Evolutionary conservation across 92 coral and sea anemone species (phyloP).

Genomic region (Palythoa heliodiscus): DNA sequence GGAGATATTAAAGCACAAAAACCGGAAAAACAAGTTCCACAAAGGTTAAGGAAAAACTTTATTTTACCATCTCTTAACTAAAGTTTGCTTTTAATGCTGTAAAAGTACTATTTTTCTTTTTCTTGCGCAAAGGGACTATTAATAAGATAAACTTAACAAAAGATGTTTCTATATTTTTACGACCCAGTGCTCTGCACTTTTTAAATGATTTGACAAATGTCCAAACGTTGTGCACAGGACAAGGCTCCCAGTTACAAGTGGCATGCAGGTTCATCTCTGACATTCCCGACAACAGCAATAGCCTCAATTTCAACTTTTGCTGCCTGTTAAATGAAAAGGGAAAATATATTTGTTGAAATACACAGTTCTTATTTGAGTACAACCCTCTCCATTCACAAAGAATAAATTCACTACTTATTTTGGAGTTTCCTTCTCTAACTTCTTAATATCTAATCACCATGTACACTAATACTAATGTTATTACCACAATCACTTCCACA

Average conservation of each 20-base stretch:
- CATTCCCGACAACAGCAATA: slow-evolving; percentile 88
- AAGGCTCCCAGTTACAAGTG: not conserved
- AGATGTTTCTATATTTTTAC: no score
- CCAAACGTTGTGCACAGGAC: not conserved
- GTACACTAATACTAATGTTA: no score
- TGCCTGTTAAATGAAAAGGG: slow-evolving; percentile 46
- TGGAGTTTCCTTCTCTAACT: not conserved
- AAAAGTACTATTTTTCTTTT: no score
- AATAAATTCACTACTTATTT: not conserved
- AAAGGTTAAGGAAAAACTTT: no score
- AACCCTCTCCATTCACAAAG: not conserved
- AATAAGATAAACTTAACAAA: no score
- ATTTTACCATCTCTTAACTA: no score
- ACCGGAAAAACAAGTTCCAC: no score
- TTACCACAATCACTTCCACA: no score
- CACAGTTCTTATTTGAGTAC: not conserved
- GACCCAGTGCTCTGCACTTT: not conserved
- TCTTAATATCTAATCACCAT: no score
- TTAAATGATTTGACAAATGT: not conserved
- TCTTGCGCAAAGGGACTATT: no score
- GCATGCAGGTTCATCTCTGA: slow-evolving; percentile 62
- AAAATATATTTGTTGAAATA: not conserved
- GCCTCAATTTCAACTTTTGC: slow-evolving; percentile 96
- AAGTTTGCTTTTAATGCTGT: no score
- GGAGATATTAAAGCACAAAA: no score